A percentile compares a stretch with the other conserved stretches of the same genome.
Conservation (phyloP, 2,113 vertebrate genomes). For the Caranx ignobilis region DNA sequence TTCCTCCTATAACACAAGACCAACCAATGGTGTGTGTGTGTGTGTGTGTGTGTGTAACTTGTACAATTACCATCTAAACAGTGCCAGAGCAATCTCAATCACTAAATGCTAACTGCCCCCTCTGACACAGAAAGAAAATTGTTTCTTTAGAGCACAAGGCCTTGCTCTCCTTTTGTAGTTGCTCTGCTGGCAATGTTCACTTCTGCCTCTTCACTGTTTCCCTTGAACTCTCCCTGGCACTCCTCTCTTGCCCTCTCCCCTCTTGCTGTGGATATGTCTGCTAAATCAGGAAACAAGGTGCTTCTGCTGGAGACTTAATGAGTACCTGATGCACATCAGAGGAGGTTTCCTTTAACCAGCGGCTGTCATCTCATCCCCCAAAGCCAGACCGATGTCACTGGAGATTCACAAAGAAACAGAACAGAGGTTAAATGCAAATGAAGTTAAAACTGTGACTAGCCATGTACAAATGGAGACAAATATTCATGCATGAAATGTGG, state of each 20-base stretch:
- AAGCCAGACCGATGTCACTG: conserved; percentile 5
- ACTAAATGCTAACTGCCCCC: conserved; percentile 29
- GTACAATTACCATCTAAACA: conserved; percentile 46
- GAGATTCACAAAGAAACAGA: conserved; percentile 25
- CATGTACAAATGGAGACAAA: conserved; percentile 53
- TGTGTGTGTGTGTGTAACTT: conserved; percentile 9
- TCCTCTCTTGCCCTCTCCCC: background rate
- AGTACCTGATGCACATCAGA: conserved; percentile 11
- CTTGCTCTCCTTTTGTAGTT: conserved; percentile 7
- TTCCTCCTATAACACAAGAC: conserved; percentile 31
- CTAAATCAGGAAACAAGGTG: conserved; percentile 10
- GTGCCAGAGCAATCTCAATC: conserved; percentile 33
- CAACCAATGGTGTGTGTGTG: conserved; percentile 11
- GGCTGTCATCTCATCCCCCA: conserved; percentile 29
- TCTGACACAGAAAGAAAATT: conserved; percentile 22
- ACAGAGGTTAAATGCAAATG: conserved; percentile 56
- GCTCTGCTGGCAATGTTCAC: background rate
- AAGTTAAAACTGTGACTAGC: conserved; percentile 18
- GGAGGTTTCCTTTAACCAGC: conserved; percentile 37
- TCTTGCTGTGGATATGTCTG: conserved; percentile 14
- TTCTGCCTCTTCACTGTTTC: background rate
- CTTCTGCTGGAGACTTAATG: conserved; percentile 27
- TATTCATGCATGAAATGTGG: conserved; percentile 39
- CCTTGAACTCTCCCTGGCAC: background rate
- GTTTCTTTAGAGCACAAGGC: background rate